Evolutionary conservation across 2,797 vertebrate genomes (phyloP), one percentile per base, ranked within the genome.

Genomic region (Buphagus erythrorhynchus): DNA sequence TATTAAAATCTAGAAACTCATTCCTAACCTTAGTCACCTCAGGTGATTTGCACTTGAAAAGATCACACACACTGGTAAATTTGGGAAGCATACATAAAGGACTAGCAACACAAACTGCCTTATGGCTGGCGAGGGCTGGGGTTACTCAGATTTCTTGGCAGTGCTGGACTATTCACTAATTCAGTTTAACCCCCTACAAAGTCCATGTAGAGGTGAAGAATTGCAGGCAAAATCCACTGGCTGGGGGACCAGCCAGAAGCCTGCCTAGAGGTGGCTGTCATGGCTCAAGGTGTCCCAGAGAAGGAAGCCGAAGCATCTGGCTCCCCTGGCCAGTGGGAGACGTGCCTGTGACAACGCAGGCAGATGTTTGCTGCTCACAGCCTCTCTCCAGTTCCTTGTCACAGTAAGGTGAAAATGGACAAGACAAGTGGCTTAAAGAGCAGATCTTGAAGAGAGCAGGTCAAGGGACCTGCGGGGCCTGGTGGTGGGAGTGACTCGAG

Each of bases 11-110:
- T 80, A 94, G 71, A 95, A 95, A 72, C 88, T 62, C 10, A 48
- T 78, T 83, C 73, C 86, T 69, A 85, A 90, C 80, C 83, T 80
- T 92, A 92, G 94, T 84, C 90, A 87, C 28, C 66, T 72, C 46
- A 78, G 93, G 62, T 93, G 89, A 93, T 81, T 97, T 97, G 83
- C 4, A 5, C 58, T 86, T 95, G 76, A 90, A 92, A 74, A 90
- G 73, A 78, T 79, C 82, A 58, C 58, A 58, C 21, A 86, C 68
- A 85, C 75, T 91, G 67, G 51, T 91, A 88, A 90, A 95, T 95
- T 95, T 82, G 68, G 78, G 86, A 95, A 96, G 63, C 71, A 78
- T 82, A 77, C 73, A 49, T 69, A 73, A 88, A 88, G 72, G 63
- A 73, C 73, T 42, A 88, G 35, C 58, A 74, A 51, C 20, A 33